Evolutionary conservation across 2,113 vertebrate genomes (phyloP).

Genomic region (Carollia perspicillata): DNA sequence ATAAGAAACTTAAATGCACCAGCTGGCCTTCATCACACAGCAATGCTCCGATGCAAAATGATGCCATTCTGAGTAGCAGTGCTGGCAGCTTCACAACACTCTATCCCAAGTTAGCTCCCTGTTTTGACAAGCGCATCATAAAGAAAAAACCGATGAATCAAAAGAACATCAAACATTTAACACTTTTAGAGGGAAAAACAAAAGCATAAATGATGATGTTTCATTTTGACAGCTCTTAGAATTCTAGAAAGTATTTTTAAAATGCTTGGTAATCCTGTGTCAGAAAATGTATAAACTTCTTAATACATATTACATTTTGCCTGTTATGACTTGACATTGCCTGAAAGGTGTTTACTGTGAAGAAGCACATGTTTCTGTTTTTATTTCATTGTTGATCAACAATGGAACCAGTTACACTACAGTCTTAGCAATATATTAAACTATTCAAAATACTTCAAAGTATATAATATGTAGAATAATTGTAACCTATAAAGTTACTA

Average conservation of each 20-base stretch:
- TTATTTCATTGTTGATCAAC: neutral
- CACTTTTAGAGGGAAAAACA: neutral
- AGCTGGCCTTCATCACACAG: conserved; percentile 78
- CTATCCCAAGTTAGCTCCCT: conserved; percentile 51
- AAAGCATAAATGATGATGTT: neutral
- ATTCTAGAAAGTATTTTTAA: neutral
- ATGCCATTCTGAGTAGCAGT: conserved; percentile 71
- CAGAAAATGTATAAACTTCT: neutral
- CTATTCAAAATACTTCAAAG: neutral
- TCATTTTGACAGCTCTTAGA: neutral
- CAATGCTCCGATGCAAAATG: conserved; percentile 67
- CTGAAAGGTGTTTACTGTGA: neutral
- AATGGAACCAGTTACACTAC: neutral
- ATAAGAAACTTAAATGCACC: conserved; percentile 76
- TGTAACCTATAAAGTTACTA: neutral
- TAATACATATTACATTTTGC: neutral
- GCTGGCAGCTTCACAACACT: conserved; percentile 59
- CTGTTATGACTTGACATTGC: neutral
- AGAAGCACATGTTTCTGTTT: neutral
- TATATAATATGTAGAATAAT: neutral
- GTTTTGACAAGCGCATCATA: conserved; percentile 41
- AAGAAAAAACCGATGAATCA: conserved; percentile 46
- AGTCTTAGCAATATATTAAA: neutral
- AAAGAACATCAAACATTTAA: neutral
- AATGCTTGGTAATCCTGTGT: neutral